Conservation (phyloP, 2,797 vertebrate genomes). For the Urosaurus nigricauda region DNA sequence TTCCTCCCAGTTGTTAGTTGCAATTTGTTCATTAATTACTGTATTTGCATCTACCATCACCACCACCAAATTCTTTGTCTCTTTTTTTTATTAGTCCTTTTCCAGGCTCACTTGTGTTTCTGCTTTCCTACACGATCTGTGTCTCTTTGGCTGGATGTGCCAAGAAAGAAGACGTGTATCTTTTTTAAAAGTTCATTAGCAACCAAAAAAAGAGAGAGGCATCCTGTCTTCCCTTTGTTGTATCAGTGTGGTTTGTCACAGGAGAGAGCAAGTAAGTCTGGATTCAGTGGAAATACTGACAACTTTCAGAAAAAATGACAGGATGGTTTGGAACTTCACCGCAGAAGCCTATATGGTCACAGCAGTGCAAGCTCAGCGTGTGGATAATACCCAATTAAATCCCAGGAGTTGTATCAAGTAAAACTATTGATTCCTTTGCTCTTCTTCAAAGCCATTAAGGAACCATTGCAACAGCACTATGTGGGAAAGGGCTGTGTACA, state of each 20-base stretch:
- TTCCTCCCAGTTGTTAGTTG: slow-evolving; percentile 64
- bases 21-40: slow-evolving; percentile 62
- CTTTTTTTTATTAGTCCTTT: slow-evolving; percentile 57
- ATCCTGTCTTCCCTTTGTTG: slow-evolving; percentile 42
- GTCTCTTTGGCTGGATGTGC: slow-evolving; percentile 55
- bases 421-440: slow-evolving; percentile 12
- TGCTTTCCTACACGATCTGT: slow-evolving; percentile 53
- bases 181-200: slow-evolving; percentile 64
- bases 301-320: background rate
- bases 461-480: rapidly evolving
- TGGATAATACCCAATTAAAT: slow-evolving; percentile 38
- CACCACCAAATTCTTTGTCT: slow-evolving; percentile 56
- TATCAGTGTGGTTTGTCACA: slow-evolving; percentile 23
- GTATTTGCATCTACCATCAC: slow-evolving; percentile 50
- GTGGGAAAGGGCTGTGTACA: rapidly evolving
- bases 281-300: background rate
- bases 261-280: slow-evolving; percentile 10
- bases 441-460: slow-evolving; percentile 11
- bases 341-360: background rate
- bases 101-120: slow-evolving; percentile 46
- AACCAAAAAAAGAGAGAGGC: slow-evolving; percentile 34
- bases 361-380: background rate
- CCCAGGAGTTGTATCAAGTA: background rate
- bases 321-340: background rate
- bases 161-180: slow-evolving; percentile 56